Percentiles rank a stretch among this genome's conserved stretches.
phyloP scores from a whole-genome alignment of 2,797 vertebrate species.

The Sebastolobus altivelis region DNA sequence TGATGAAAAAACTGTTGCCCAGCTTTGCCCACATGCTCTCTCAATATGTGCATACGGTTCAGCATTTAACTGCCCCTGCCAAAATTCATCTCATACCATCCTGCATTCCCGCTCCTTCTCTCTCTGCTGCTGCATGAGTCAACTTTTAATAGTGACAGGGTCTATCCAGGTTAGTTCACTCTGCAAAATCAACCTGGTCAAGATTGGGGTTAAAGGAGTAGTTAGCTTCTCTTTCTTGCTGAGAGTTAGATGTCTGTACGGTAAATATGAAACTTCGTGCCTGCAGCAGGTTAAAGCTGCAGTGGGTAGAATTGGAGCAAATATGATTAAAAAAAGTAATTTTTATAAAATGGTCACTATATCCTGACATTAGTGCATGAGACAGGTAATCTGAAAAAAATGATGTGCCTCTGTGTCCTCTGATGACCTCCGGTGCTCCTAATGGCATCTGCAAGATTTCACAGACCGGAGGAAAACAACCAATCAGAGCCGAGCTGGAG shows the following conservation, averaged over 20 bases:
- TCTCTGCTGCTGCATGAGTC: background rate
- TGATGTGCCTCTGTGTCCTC: too few species aligned
- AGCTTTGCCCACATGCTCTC: slow-evolving; percentile 36
- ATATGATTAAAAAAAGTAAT: too few species aligned
- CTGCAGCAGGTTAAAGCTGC: background rate
- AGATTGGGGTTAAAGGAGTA: background rate
- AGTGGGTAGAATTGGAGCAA: too few species aligned
- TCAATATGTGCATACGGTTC: slow-evolving; percentile 42
- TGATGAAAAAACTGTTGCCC: slow-evolving; percentile 31
- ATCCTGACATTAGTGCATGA: too few species aligned
- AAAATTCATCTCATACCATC: slow-evolving; percentile 46
- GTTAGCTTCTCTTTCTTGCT: background rate
- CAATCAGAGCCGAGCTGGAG: too few species aligned
- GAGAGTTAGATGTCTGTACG: background rate
- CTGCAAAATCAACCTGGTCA: background rate
- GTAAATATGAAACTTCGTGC: background rate
- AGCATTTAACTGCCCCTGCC: slow-evolving; percentile 25
- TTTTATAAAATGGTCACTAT: too few species aligned
- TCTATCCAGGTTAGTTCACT: background rate
- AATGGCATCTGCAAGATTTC: too few species aligned
- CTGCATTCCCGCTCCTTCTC: background rate
- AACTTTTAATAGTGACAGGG: background rate
- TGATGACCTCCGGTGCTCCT: too few species aligned
- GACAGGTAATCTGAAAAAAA: too few species aligned
- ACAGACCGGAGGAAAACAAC: too few species aligned